These are phyloP conservation scores for Scytalopus superciliaris DNA, from an alignment of 2,113 vertebrate species.

Conservation along the genomic window DNA sequence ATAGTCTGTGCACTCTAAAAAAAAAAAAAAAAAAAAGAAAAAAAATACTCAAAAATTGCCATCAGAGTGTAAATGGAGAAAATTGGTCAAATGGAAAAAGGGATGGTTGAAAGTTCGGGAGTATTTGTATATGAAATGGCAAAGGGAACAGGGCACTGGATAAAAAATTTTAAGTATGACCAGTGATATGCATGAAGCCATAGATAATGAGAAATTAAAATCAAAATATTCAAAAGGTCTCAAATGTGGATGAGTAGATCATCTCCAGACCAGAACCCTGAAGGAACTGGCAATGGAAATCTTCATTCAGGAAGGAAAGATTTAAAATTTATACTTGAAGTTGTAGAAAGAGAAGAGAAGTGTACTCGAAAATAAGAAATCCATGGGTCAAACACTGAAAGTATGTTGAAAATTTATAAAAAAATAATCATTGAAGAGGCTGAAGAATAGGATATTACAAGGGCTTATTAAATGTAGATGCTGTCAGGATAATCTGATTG, in stretches of 20 bases:
- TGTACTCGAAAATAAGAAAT: neutral
- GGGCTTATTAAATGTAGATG: neutral
- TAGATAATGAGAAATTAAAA: neutral
- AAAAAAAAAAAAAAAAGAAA: neutral
- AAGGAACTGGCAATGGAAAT: neutral
- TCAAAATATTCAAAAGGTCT: neutral
- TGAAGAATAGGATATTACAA: neutral
- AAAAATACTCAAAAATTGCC: neutral
- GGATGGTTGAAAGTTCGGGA: neutral
- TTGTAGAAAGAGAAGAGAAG: neutral
- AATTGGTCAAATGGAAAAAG: neutral
- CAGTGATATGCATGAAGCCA: neutral
- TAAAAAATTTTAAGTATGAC: neutral
- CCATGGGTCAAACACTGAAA: neutral
- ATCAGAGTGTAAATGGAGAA: neutral
- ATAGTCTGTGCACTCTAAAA: neutral
- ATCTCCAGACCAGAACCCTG: neutral
- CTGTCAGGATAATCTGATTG: neutral
- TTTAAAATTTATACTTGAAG: neutral
- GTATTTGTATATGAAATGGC: neutral
- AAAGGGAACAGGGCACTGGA: neutral
- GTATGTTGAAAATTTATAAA: neutral
- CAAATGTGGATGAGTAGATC: neutral
- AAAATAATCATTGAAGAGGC: neutral
- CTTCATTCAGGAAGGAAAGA: neutral